Conservation (phyloP, 2,888 invertebrate species). For the Muschampia staudingeri region DNA sequence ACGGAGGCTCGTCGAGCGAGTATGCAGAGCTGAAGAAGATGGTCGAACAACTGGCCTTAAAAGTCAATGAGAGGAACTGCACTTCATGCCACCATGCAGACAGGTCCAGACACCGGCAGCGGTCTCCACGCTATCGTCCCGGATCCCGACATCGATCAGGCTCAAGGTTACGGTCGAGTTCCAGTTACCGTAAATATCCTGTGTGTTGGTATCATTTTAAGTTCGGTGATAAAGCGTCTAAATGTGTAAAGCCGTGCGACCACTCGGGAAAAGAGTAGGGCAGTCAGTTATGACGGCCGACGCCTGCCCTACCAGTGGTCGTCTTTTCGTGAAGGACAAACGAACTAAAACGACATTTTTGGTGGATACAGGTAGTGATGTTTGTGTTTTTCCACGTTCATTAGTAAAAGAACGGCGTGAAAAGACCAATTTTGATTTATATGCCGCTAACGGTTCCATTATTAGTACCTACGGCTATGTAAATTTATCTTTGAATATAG, state of each 20-base stretch:
- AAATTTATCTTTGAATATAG: conserved; percentile 61
- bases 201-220: background rate
- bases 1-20: background rate
- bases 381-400: background rate
- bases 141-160: background rate
- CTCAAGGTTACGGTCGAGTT: background rate
- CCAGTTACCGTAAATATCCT: background rate
- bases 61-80: background rate
- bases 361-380: background rate
- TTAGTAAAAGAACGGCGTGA: background rate
- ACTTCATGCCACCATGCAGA: background rate
- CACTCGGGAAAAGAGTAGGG: background rate
- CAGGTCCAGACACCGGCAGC: background rate
- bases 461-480: conserved; percentile 13
- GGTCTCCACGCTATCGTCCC: background rate
- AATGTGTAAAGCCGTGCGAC: conserved; percentile 23
- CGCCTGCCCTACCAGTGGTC: conserved; percentile 16
- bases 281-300: conserved; percentile 24
- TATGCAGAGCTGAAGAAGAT: background rate
- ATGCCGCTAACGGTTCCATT: conserved; percentile 17
- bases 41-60: background rate
- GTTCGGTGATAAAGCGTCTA: background rate
- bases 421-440: conserved; percentile 6
- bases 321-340: background rate
- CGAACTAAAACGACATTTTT: background rate